phyloP scores from a whole-genome alignment of 2,113 vertebrate species.

The Poeciliopsis retropinna region DNA sequence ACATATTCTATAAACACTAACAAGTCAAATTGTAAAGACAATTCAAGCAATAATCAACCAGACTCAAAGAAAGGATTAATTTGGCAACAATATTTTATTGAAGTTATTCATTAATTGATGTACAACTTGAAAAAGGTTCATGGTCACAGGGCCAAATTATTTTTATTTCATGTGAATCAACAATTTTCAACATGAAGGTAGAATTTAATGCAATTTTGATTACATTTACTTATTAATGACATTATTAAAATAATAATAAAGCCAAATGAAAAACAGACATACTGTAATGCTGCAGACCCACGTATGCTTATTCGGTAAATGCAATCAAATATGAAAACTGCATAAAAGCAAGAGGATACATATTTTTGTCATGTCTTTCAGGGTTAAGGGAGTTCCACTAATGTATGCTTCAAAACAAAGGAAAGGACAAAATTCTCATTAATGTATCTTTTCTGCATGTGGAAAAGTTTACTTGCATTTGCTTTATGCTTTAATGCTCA shows the following conservation, averaged over 20 bases:
- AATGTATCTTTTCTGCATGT: background rate
- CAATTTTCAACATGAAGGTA: background rate
- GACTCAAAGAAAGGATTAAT: conserved; percentile 19
- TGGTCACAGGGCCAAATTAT: conserved; percentile 6
- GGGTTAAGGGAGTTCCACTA: background rate
- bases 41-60: conserved; percentile 2
- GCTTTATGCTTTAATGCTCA: background rate
- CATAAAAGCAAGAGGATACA: background rate
- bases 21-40: conserved; percentile 9
- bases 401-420: background rate
- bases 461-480: background rate
- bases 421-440: background rate
- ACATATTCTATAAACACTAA: background rate
- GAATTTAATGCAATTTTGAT: background rate
- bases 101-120: conserved; percentile 21
- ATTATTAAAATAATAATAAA: background rate
- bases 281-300: background rate
- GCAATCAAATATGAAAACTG: background rate
- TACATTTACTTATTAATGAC: background rate
- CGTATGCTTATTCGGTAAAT: background rate
- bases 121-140: conserved; percentile 28
- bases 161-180: conserved; percentile 7
- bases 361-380: background rate
- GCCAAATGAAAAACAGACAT: background rate
- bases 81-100: conserved; percentile 40